Base-by-base conservation (phyloP, 2,888 invertebrate genomes). In the Eudasyphora cyanicolor region DNA sequence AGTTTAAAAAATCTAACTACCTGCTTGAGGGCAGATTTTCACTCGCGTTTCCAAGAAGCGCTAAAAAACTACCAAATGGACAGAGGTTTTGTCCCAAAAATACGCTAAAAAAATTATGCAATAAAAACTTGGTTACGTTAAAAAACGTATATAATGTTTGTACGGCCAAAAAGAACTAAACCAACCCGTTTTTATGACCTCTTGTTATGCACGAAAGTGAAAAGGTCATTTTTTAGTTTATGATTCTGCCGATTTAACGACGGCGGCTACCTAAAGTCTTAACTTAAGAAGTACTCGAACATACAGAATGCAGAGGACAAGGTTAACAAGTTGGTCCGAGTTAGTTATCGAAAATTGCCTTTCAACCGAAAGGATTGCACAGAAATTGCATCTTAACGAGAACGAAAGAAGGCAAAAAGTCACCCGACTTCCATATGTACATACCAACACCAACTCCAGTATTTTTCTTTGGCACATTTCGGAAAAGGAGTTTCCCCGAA, bases 301-400 rank as follows among this genome's bases (percentile, higher is more conserved):
- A 7, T 21, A 12, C 2, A n/a, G 38, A 77, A 70, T 42, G 60
- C 60, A 32, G 7, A 4, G 14, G 35, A 29, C 71, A 76, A 80
- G 76, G 29, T 32, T 60, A 32, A 64, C 64, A 35, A 38, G 19
- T n/a, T 64, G 17, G n/a, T 60, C 5, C 29, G 24, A 29, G 69
- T 27, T 29, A 45, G 8, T 10, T 19, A 35, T 27, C 12, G 35
- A 67, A 76, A 81, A 77, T 4, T 45, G 45, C 14, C n/a, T 67
- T 64, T 42, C 54, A 69, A 38, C 75, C 85, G 79, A 89, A 89
- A 89, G 89, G 90, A 89, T 89, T 89, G 89, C 89, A 89, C 89
- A 89, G 88, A 90, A 88, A 89, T 89, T 89, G 90, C 89, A 88
- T 89, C 86, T 78, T 70, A 69, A 60, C 51, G 60, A 64, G 62